A percentile compares a stretch with the other conserved stretches of the same genome.
These are phyloP conservation scores for Drosophila mojavensis DNA, from an alignment of 1,140 invertebrate genomes.

Conservation along the genomic window DNA sequence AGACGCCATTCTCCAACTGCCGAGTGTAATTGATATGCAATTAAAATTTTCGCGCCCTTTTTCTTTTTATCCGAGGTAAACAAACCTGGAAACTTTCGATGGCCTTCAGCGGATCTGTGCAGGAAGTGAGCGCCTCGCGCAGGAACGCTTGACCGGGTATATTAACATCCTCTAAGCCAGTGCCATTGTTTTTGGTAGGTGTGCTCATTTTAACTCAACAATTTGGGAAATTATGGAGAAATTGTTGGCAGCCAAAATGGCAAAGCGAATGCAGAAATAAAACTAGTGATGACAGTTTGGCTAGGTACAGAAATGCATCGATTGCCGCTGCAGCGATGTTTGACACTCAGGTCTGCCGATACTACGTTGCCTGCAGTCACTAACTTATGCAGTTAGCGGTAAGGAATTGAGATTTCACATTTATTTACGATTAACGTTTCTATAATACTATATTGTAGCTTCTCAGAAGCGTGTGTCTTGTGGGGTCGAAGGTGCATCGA, in stretches of 20 bases:
- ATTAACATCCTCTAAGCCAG: slow-evolving; percentile 93
- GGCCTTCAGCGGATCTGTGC: slow-evolving; percentile 97
- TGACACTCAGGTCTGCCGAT: background rate
- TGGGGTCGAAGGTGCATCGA: too few species aligned
- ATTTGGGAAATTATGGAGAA: background rate
- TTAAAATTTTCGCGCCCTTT: slow-evolving; percentile 48
- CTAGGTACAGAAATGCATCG: background rate
- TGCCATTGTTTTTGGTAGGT: slow-evolving; percentile 77
- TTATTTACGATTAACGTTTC: too few species aligned
- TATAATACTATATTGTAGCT: too few species aligned
- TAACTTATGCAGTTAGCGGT: too few species aligned
- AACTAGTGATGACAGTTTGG: background rate
- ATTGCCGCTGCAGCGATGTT: background rate
- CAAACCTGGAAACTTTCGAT: slow-evolving; percentile 98
- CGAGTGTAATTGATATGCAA: background rate
- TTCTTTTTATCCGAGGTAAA: slow-evolving; percentile 43
- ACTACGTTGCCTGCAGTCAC: too few species aligned
- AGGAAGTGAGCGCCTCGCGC: slow-evolving; percentile 96
- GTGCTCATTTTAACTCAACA: slow-evolving; percentile 60
- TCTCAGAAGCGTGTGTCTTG: background rate
- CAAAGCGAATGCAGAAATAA: slow-evolving; percentile 6
- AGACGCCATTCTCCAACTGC: slow-evolving; percentile 95
- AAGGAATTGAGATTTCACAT: too few species aligned
- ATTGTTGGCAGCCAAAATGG: slow-evolving; percentile 13
- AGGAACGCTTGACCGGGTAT: slow-evolving; percentile 95